These are phyloP conservation scores for Drosophila prosaltans DNA, from an alignment of 1,140 invertebrate species.

Conservation along the genomic window DNA sequence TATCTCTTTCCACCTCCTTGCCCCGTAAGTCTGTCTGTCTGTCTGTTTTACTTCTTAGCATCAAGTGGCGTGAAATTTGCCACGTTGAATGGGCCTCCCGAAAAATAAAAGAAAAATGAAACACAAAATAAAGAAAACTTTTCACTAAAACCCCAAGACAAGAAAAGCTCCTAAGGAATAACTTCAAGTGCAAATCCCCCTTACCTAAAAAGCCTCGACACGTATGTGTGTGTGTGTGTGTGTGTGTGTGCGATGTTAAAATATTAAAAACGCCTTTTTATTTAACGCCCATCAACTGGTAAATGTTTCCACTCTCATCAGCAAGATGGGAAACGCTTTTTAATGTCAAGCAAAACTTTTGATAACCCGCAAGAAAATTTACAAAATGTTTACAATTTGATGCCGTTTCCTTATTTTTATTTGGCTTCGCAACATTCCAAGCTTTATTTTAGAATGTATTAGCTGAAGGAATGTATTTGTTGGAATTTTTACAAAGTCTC, in stretches of 20 bases:
- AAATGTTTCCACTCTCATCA: conserved; percentile 38
- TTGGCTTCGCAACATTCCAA: too few relatives aligned
- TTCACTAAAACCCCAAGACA: conserved; percentile 57
- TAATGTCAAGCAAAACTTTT: conserved; percentile 19
- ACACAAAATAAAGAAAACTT: conserved; percentile 45
- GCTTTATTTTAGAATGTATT: too few relatives aligned
- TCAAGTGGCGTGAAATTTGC: conserved; percentile 75
- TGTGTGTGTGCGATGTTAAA: conserved; percentile 32
- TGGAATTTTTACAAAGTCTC: too few relatives aligned
- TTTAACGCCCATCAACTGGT: conserved; percentile 60
- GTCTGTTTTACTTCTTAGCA: conserved; percentile 22
- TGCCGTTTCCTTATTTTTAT: not conserved
- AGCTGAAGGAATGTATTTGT: too few relatives aligned
- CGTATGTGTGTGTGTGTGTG: conserved; percentile 14
- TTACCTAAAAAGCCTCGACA: too few relatives aligned
- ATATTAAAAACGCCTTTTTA: conserved; percentile 60
- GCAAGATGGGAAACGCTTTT: conserved; percentile 10
- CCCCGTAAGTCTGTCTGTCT: not conserved
- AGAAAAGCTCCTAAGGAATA: conserved; percentile 21
- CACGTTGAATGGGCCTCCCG: conserved; percentile 57
- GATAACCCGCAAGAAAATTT: not conserved
- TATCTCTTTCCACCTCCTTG: not conserved
- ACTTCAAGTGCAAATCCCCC: conserved; percentile 29
- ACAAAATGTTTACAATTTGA: conserved; percentile 1
- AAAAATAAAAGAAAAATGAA: not conserved